Evolutionary conservation across 2,113 vertebrate genomes (phyloP), one percentile per base, ranked within the genome.

Genomic region (Benitochromis conjunctus): DNA sequence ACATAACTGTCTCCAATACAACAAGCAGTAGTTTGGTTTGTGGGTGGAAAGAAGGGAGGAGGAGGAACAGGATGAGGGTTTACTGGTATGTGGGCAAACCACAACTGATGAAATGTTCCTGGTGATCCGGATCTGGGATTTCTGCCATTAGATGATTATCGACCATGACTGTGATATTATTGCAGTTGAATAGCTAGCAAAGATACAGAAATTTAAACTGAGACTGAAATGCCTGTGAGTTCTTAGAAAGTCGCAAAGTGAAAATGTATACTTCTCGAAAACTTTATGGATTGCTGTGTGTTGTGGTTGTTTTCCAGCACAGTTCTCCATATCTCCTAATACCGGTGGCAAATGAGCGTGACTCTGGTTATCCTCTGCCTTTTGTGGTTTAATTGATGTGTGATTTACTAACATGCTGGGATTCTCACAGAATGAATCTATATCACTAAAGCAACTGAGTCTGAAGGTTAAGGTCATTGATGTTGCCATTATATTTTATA

Each of bases 31-130:
- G 69, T 51, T 76, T 76, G 69, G 56, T 80, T 79, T 58, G 77
- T 57, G 54, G 54, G 10, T 82, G 58, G 43, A 31, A 58, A 77
- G 41, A 78, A 77, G 58, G 69, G 19, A 31, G 38, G 26, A 81
- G 60, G 57, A 54, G 60, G 29, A 71, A n/a, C 34, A 51, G 57
- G 48, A 79, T 31, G 79, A 74, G 13, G 53, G 57, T 51, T 69
- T 34, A 41, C 46, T 54, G 80, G 77, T 21, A 38, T 88, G 14
- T 81, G 56, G 79, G 29, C 11, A 82, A 86, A 91, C 83, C 83
- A 62, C 91, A 89, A 53, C 54, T 86, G 64, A 81, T 64, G 81
- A 90, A 26, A 78, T 83, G 82, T 69, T 84, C 19, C 36, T 80
- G 19, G 26, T 69, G 56, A 84, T 88, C 80, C 7, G 16, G 41